Base-by-base conservation (phyloP, 1,140 invertebrate species). In the Goniozus legneri region DNA sequence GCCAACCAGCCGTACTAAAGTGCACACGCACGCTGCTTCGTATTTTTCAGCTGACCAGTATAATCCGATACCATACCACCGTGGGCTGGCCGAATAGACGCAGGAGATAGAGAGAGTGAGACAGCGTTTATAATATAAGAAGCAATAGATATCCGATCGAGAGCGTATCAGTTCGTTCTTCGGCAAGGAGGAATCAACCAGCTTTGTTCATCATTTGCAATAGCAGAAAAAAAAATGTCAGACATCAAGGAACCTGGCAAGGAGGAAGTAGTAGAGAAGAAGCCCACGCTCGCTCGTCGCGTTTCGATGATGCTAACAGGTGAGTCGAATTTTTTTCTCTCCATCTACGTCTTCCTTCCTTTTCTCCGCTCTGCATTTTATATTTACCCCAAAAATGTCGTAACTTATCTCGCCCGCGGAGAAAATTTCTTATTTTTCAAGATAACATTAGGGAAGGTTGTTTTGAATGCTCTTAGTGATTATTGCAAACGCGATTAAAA, bases 231-330 rank as follows among this genome's bases (percentile, higher is more conserved):
- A n/a, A 30, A 14, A 7, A 58, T 54, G 52, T 40, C 38, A 7
- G 53, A 47, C 8, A 30, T 45, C 21, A 24, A 50, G 3, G 52
- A 16, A 20, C 51, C 48, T 12, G 31, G 48, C 13, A 44, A 69
- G 24, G 44, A 53, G 12, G 46, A 58, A 7, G 36, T 46, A 14
- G 19, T 65, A 2, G 55, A 63, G 33, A 56, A 62, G 20, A 65
- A 64, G 20, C 55, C 54, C 27, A 74, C 70, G 14, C 54, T 74
- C 12, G 67, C 60, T 1, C 60, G 70, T 51, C 62, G 69, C 32
- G 62, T 73, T 3, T 73, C 70, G 19, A 59, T 69, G 21, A 64
- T 72, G 60, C 60, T 75, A 19, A 74, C 67, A 58, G 71, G 73
- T 74, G 57, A 61, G 30, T 45, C 10, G 13, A 36, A 37, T 31